phyloP scores from a whole-genome alignment of 2,113 vertebrate genomes.

The Colius striatus region DNA sequence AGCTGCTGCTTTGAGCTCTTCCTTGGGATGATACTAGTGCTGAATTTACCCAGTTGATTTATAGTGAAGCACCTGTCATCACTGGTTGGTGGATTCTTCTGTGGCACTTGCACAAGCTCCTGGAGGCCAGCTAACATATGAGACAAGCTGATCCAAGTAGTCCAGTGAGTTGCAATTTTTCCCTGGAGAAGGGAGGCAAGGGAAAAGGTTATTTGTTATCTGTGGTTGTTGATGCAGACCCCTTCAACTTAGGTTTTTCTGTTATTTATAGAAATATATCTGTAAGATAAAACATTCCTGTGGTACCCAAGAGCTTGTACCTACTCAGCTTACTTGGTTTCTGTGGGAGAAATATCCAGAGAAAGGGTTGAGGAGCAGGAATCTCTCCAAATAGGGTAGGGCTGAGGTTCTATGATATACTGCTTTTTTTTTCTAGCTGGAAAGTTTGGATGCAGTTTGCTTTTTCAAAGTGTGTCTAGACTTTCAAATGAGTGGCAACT shows the following conservation, averaged over 20 bases:
- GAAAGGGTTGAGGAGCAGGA: background rate
- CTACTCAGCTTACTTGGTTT: background rate
- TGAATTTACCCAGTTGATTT: background rate
- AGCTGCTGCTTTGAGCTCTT: background rate
- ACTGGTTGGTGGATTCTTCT: background rate
- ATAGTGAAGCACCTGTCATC: background rate
- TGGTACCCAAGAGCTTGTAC: background rate
- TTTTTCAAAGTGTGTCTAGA: background rate
- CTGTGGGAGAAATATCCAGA: background rate
- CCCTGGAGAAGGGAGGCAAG: background rate
- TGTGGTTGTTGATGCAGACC: background rate
- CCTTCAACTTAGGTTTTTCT: background rate
- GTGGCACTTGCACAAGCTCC: background rate
- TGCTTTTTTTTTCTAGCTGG: background rate
- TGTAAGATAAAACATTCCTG: background rate
- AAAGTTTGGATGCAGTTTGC: background rate
- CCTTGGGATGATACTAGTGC: background rate
- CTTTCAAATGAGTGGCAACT: background rate
- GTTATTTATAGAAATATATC: background rate
- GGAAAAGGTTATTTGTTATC: background rate
- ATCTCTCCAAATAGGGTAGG: background rate
- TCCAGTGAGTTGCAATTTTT: background rate
- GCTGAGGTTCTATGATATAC: background rate
- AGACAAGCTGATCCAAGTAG: background rate
- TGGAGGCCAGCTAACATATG: rapidly evolving